phyloP scores from a whole-genome alignment of 2,888 invertebrate genomes.

The Amitus sp. region DNA sequence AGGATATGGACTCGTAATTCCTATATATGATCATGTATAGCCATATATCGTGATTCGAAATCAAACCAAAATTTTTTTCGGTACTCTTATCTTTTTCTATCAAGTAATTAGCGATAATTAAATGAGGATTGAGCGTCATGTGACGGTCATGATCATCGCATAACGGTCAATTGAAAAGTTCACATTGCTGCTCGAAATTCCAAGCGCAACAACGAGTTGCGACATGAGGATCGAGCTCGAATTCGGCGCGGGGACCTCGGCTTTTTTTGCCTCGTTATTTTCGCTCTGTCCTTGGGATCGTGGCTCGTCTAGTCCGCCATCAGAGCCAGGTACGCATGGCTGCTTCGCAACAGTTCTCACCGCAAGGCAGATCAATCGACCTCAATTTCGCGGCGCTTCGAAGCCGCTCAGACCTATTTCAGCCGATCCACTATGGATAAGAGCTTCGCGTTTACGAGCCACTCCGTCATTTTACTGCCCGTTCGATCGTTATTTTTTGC shows the following conservation, averaged over 20 bases:
- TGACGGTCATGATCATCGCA: not conserved
- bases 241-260: not conserved
- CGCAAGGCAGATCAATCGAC: constrained; percentile 52
- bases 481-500: constrained; percentile 10
- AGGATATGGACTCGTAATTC: no score
- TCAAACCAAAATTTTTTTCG: no score
- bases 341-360: constrained; percentile 43
- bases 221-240: not conserved
- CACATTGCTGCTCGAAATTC: not conserved
- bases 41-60: no score
- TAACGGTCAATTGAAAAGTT: not conserved
- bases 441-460: constrained; percentile 25
- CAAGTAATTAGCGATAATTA: no score
- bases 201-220: no score
- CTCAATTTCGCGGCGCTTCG: constrained; percentile 52
- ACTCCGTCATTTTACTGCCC: constrained; percentile 35
- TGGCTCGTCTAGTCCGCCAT: constrained; percentile 19
- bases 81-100: no score
- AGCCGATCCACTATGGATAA: constrained; percentile 18
- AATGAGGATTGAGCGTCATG: no score
- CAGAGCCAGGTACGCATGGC: constrained; percentile 39
- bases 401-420: constrained; percentile 29
- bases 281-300: constrained; percentile 14
- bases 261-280: not conserved
- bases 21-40: no score